phyloP scores from a whole-genome alignment of 2,888 invertebrate genomes.

The Myopa testacea region DNA sequence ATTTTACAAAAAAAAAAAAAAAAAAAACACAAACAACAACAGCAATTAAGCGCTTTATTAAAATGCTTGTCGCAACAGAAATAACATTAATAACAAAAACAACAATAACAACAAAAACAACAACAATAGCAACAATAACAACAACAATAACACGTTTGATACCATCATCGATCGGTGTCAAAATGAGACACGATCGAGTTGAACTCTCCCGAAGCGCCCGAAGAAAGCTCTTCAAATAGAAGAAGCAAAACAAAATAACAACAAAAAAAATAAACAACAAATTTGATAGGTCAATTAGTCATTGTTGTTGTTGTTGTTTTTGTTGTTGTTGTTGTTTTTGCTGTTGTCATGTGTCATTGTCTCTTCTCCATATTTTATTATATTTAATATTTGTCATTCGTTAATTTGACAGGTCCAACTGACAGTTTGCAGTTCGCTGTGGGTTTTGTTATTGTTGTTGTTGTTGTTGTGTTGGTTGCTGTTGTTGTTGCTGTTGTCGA shows the following conservation, averaged over 20 bases:
- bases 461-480: background rate
- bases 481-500: background rate
- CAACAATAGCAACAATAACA: background rate
- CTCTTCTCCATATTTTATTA: background rate
- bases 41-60: background rate
- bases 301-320: background rate
- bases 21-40: background rate
- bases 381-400: background rate
- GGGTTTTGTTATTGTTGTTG: background rate
- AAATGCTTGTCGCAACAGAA: conserved; percentile 6
- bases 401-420: background rate
- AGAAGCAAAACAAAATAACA: background rate
- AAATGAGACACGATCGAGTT: background rate
- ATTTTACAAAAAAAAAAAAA: background rate
- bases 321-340: conserved; percentile 15
- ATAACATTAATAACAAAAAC: background rate
- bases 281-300: conserved; percentile 12
- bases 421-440: background rate
- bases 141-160: background rate
- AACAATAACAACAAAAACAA: background rate
- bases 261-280: background rate
- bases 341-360: background rate
- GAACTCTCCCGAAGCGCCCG: background rate
- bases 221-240: background rate
- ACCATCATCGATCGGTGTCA: conserved; percentile 8